A percentile compares a stretch with the other conserved stretches of the same genome.
Evolutionary conservation across 1,140 invertebrate species (phyloP).

Genomic region (Caenorhabditis remanei): DNA sequence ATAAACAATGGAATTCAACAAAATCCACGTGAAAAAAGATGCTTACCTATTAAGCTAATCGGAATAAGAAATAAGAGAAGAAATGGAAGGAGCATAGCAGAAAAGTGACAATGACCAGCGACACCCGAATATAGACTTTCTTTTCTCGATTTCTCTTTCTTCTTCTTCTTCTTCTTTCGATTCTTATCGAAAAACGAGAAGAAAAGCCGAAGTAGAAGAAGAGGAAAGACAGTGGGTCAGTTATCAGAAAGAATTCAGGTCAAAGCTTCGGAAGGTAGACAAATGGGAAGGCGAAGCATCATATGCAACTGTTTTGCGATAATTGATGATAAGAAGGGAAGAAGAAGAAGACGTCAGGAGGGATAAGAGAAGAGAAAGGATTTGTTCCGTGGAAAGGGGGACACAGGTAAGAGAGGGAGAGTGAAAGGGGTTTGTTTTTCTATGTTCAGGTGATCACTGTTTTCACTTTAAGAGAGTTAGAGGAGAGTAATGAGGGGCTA

Average conservation of each 20-base stretch:
- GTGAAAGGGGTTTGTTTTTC: no score
- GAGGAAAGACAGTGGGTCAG: constrained; percentile 6
- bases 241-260: constrained; percentile 52
- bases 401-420: no score
- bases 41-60: neutral
- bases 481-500: no score
- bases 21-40: neutral
- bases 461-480: no score
- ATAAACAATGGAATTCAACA: neutral
- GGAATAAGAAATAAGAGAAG: constrained; percentile 16
- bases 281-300: constrained; percentile 14
- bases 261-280: constrained; percentile 39
- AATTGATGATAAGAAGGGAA: constrained; percentile 36
- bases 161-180: neutral
- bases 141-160: neutral
- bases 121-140: neutral
- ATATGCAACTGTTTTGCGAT: constrained; percentile 50
- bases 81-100: neutral
- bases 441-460: no score
- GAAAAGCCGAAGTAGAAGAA: neutral
- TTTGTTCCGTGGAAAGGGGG: no score
- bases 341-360: no score
- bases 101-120: neutral
- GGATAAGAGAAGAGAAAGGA: no score
- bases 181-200: no score